phyloP scores from a whole-genome alignment of 2,888 invertebrate genomes.

The Brachycybe producta region DNA sequence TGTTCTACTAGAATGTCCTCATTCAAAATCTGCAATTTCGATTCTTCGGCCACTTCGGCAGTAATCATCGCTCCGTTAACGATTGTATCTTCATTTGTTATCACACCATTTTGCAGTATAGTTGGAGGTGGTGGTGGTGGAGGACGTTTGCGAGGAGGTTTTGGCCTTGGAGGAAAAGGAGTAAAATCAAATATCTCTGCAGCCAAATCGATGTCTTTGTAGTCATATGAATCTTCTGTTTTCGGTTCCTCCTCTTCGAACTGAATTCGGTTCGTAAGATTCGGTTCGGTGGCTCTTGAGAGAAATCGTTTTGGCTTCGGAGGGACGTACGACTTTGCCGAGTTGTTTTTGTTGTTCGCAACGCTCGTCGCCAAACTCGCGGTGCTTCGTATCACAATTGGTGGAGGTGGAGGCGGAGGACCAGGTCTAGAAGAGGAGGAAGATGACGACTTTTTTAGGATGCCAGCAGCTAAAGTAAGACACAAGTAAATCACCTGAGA shows the following conservation, averaged over 20 bases:
- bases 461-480: slow-evolving; percentile 11
- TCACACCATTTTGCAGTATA: neutral
- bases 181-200: slow-evolving; percentile 15
- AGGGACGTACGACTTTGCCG: neutral
- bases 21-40: neutral
- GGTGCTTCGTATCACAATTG: too few species aligned
- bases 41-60: neutral
- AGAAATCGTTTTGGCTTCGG: slow-evolving; percentile 4
- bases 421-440: neutral
- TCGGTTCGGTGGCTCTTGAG: too few species aligned
- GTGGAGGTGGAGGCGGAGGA: slow-evolving; percentile 3
- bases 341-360: neutral
- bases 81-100: neutral
- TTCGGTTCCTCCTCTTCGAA: slow-evolving; percentile 16
- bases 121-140: neutral
- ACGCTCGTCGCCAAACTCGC: too few species aligned
- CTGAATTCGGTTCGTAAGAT: too few species aligned
- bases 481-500: too few species aligned
- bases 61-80: neutral
- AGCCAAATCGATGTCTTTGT: slow-evolving; percentile 16
- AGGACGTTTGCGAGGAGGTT: neutral
- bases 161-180: neutral
- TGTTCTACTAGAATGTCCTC: neutral
- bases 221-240: slow-evolving; percentile 17
- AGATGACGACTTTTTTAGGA: slow-evolving; percentile 6